phyloP scores from a whole-genome alignment of 92 coral and sea anemone species.

The Epizoanthus scotinus region DNA sequence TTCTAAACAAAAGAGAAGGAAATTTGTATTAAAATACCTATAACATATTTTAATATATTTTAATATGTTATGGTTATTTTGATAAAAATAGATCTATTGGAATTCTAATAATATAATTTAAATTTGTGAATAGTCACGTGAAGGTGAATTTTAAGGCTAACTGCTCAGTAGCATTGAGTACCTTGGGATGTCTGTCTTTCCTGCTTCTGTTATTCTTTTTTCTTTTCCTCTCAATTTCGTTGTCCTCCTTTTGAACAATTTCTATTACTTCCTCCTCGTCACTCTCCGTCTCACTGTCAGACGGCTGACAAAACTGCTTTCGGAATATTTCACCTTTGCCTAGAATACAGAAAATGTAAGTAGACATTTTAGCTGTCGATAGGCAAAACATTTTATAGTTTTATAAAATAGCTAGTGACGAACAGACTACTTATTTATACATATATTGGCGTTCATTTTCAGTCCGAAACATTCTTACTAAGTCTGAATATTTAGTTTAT shows the following conservation, averaged over 20 bases:
- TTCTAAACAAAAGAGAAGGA: too few relatives aligned
- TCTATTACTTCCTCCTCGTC: constrained; percentile 28
- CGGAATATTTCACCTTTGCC: constrained; percentile 45
- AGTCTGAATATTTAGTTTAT: too few relatives aligned
- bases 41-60: too few relatives aligned
- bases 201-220: constrained; percentile 23
- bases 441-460: not conserved
- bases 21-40: too few relatives aligned
- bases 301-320: constrained; percentile 27
- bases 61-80: too few relatives aligned
- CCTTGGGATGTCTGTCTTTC: constrained; percentile 31
- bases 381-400: too few relatives aligned
- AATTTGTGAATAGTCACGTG: too few relatives aligned
- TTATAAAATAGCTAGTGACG: not conserved
- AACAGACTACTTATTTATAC: not conserved
- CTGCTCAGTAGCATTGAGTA: not conserved
- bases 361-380: too few relatives aligned
- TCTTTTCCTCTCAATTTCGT: constrained; percentile 15
- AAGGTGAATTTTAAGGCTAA: too few relatives aligned
- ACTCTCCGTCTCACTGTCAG: constrained; percentile 32
- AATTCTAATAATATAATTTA: too few relatives aligned
- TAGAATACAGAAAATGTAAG: not conserved
- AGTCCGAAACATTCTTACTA: not conserved
- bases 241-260: constrained; percentile 22
- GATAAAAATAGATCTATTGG: too few relatives aligned